Conservation (phyloP, 2,113 vertebrate genomes). For the Pelecanus crispus region DNA sequence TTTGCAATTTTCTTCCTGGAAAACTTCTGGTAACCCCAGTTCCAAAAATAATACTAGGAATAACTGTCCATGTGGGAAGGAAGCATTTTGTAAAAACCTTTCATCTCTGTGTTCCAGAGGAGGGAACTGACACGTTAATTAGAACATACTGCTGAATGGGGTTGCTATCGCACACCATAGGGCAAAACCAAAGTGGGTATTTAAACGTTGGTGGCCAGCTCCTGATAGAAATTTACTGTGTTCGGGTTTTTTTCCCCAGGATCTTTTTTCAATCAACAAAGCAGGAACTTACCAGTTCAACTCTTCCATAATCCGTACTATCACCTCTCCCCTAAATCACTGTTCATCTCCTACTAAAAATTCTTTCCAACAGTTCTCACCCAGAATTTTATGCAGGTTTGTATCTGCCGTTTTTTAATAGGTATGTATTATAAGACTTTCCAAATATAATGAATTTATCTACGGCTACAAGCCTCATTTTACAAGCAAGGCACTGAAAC, state of each 20-base stretch:
- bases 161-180: neutral
- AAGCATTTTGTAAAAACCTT: constrained; percentile 31
- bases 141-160: neutral
- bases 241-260: fast-evolving
- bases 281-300: neutral
- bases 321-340: neutral
- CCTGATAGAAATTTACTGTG: neutral
- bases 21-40: constrained; percentile 35
- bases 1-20: constrained; percentile 16
- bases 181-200: neutral
- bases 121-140: neutral
- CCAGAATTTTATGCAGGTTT: neutral
- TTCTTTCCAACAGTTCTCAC: neutral
- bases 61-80: neutral
- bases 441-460: neutral
- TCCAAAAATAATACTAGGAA: constrained; percentile 44
- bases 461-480: neutral
- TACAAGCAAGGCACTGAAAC: neutral
- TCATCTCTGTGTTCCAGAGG: constrained; percentile 8
- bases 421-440: neutral
- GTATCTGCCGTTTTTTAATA: neutral
- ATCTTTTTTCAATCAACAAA: neutral
- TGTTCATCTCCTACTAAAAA: neutral
- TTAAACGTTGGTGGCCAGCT: neutral
- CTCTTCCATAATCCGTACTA: neutral